Conservation (phyloP, 2,888 invertebrate genomes). For the Campoplex capitator region DNA sequence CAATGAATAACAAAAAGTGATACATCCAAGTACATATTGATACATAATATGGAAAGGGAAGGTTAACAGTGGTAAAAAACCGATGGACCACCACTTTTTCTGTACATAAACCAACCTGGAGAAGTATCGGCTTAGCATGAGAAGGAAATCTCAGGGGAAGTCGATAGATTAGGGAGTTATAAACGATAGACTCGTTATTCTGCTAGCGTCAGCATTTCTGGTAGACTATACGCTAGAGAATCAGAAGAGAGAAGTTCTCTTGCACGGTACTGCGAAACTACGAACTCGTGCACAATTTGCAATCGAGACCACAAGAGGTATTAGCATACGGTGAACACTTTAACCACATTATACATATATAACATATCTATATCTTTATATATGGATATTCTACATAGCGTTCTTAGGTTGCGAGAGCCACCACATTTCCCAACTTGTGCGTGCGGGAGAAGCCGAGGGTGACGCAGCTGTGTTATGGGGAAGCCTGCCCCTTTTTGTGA, state of each 20-base stretch:
- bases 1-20: not conserved
- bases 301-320: conserved; percentile 67
- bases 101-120: too few species aligned
- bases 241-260: conserved; percentile 14
- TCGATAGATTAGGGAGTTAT: not conserved
- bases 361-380: not conserved
- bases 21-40: too few species aligned
- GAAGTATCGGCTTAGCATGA: not conserved
- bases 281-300: conserved; percentile 62
- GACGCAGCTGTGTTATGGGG: conserved; percentile 61
- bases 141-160: not conserved
- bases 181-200: conserved; percentile 29
- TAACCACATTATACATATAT: conserved; percentile 3
- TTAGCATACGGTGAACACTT: conserved; percentile 56
- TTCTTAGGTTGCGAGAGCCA: conserved; percentile 17
- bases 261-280: conserved; percentile 20
- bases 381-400: not conserved
- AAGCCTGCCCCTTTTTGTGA: conserved; percentile 71
- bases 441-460: conserved; percentile 46
- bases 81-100: too few species aligned
- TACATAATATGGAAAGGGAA: too few species aligned
- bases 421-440: conserved; percentile 23
- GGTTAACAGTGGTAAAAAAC: too few species aligned
- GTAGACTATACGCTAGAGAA: conserved; percentile 7
- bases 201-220: conserved; percentile 21